Evolutionary conservation across 2,113 vertebrate genomes (phyloP), one percentile per base, ranked within the genome.

Genomic region (Lasiurus borealis): DNA sequence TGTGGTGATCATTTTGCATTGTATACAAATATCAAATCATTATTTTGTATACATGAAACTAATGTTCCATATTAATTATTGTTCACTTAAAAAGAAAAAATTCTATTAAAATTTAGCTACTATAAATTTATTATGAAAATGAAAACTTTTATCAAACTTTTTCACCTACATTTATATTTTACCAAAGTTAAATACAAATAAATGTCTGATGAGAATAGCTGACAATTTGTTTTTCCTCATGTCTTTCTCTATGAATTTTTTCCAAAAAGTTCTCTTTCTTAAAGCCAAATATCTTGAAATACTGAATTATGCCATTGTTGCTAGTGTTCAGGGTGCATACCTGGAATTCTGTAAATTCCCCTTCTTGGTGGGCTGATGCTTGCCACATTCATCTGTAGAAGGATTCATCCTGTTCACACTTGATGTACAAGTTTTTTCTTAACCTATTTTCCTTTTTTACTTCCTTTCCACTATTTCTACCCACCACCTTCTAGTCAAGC

Each of bases 261-360:
- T 96, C 48, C 34, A 68, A 46, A 86, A 88, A 83, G 3, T 73
- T 62, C 31, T 72, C n/a, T 46, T 78, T 73, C 25, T 69, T 73
- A 31, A 62, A 84, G 48, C 27, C 64, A n/a, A 16, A 11, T 52
- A 64, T 29, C 21, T 46, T 71, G 29, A 76, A 80, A 48, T 27
- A n/a, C 48, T 29, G 64, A n/a, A 29, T 62, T 95, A 64, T 23
- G 6, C 34, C 9, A 0, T 14, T 23, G 19, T 19, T 85, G 21
- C 48, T 18, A 40, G 40, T 40, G 40, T 40, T 40, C 40, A 40
- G 40, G 40, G 40, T 40, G 40, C 40, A 40, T 40, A 40, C 40
- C 40, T 40, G 40, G 40, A 40, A 40, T 40, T 40, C 40, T 40
- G 40, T 40, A 40, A 8, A 54, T 2, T 40, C 13, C 5, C 68